phyloP scores from a whole-genome alignment of 1,140 invertebrate genomes.

The Oedothorax gibbosus region DNA sequence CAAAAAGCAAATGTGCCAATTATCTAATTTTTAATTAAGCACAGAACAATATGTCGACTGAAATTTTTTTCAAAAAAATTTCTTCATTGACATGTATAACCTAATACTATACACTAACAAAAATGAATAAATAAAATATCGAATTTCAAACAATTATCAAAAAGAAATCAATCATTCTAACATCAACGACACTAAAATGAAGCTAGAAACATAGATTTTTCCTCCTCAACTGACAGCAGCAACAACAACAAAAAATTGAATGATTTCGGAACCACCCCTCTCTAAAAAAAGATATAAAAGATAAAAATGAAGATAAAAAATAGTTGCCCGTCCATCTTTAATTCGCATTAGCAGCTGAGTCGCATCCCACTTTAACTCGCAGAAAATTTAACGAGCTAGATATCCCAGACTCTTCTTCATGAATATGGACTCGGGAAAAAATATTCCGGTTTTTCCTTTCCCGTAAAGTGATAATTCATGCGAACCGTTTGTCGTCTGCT shows the following conservation, averaged over 20 bases:
- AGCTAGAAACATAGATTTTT: neutral
- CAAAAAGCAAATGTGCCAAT: too few relatives aligned
- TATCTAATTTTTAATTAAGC: too few relatives aligned
- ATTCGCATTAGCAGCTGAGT: constrained; percentile 46
- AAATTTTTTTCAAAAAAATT: too few relatives aligned
- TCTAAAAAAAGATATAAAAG: neutral
- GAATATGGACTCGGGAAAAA: constrained; percentile 53
- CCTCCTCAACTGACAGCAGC: neutral
- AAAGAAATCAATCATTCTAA: too few relatives aligned
- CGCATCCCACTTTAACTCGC: constrained; percentile 1
- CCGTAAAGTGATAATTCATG: constrained; percentile 50
- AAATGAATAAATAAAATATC: too few relatives aligned
- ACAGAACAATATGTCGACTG: too few relatives aligned
- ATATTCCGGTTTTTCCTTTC: constrained; percentile 25
- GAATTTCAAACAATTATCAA: too few relatives aligned
- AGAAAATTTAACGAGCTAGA: constrained; percentile 33
- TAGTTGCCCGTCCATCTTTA: neutral
- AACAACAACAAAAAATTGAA: neutral
- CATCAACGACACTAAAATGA: too few relatives aligned
- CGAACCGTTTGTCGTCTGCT: neutral
- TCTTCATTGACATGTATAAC: too few relatives aligned
- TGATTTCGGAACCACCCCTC: neutral
- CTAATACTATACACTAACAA: too few relatives aligned
- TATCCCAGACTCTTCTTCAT: constrained; percentile 35
- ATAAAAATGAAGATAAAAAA: neutral